Percentiles rank a stretch among this genome's conserved stretches.
phyloP scores from a whole-genome alignment of 1,140 invertebrate species.

The Philaenus spumarius region DNA sequence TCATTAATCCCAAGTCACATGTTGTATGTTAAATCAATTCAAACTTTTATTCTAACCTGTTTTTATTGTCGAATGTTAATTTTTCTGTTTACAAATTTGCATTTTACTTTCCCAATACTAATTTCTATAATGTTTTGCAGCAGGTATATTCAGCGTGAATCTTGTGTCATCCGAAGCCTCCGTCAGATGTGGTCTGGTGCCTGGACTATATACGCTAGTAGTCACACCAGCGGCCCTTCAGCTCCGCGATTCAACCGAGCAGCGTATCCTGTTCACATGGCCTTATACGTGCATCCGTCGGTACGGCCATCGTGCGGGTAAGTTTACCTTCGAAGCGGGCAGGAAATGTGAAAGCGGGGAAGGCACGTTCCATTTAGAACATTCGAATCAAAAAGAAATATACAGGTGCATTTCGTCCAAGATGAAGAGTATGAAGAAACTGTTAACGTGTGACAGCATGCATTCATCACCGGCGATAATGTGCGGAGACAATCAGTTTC shows the following conservation, averaged over 20 bases:
- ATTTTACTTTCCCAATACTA: no score
- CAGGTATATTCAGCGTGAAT: slow-evolving; percentile 64
- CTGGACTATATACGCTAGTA: slow-evolving; percentile 62
- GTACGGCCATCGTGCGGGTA: slow-evolving; percentile 73
- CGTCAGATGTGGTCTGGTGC: slow-evolving; percentile 60
- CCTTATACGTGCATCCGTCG: slow-evolving; percentile 75
- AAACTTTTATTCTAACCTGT: no score
- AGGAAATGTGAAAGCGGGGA: slow-evolving; percentile 80
- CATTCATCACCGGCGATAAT: slow-evolving; percentile 34
- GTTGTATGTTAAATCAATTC: no score
- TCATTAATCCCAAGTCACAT: no score
- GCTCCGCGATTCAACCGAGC: slow-evolving; percentile 55
- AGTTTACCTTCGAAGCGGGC: slow-evolving; percentile 86
- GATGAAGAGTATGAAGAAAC: slow-evolving; percentile 78
- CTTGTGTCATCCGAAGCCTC: slow-evolving; percentile 72
- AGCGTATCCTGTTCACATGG: slow-evolving; percentile 66
- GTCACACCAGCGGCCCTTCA: slow-evolving; percentile 66
- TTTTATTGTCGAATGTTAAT: no score
- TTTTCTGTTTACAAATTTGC: no score
- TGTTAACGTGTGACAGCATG: slow-evolving; percentile 57
- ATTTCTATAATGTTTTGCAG: slow-evolving; percentile 26
- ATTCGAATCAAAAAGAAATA: slow-evolving; percentile 71
- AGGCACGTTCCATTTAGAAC: slow-evolving; percentile 72
- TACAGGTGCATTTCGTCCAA: slow-evolving; percentile 65
- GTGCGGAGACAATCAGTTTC: slow-evolving; percentile 64